These are phyloP conservation scores for Hirudo medicinalis DNA, from an alignment of 1,140 invertebrate species.

Conservation along the genomic window DNA sequence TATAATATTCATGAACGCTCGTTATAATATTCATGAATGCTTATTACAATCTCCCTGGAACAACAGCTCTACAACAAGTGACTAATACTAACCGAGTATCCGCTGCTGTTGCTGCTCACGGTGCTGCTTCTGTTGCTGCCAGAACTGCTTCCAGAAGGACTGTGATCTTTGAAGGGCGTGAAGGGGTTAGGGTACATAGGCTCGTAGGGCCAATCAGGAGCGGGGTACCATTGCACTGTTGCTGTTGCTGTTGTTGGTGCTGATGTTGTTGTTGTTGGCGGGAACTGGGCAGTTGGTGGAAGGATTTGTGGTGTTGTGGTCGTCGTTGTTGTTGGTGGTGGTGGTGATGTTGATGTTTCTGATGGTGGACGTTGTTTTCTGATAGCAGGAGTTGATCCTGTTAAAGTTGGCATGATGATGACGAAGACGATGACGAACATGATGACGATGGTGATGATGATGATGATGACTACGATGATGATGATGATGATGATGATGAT, in stretches of 20 bases:
- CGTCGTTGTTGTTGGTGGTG: not conserved
- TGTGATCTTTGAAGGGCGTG: not conserved
- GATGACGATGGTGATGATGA: not conserved
- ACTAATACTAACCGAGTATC: not conserved
- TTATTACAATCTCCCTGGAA: no score
- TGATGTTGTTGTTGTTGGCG: slow-evolving; percentile 1
- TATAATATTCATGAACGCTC: no score
- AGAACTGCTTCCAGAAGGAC: not conserved
- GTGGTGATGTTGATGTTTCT: not conserved
- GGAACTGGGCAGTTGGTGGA: not conserved
- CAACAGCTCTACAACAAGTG: not conserved
- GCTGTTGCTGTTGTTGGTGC: no score
- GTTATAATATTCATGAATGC: no score
- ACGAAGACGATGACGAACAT: not conserved
- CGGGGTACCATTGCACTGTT: no score
- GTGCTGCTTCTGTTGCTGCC: slow-evolving; percentile 2
- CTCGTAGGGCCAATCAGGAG: no score
- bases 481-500: not conserved
- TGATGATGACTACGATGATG: not conserved
- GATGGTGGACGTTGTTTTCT: not conserved
- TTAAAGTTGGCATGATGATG: slow-evolving; percentile 2
- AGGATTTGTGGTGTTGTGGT: not conserved
- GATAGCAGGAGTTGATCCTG: not conserved
- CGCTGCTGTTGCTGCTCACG: slow-evolving; percentile 6
- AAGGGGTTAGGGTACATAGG: no score